phyloP scores from a whole-genome alignment of 2,888 invertebrate species.

The Mimas tiliae region DNA sequence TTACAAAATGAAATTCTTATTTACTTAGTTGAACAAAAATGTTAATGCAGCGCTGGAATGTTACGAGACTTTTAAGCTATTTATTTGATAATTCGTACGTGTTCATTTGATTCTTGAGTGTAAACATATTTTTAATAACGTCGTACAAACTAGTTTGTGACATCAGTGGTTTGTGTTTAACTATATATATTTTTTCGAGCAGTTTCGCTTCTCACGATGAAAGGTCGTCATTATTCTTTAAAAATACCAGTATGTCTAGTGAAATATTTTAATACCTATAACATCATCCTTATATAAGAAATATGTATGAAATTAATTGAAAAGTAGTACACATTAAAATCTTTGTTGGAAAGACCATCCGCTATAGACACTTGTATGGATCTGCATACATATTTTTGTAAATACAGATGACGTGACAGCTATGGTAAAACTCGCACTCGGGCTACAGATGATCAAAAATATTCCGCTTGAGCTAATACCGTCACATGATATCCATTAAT shows the following conservation, averaged over 20 bases:
- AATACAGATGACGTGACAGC: too few species aligned
- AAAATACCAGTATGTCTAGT: too few species aligned
- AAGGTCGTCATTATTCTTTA: neutral
- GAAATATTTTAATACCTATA: too few species aligned
- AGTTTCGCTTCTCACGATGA: neutral
- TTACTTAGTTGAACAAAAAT: neutral
- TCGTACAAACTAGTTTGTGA: neutral
- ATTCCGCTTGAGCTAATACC: neutral
- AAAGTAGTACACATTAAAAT: too few species aligned
- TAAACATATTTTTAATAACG: slow-evolving; percentile 1
- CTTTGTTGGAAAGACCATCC: too few species aligned
- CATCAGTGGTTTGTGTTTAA: neutral
- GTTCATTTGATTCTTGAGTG: neutral
- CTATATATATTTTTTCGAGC: neutral
- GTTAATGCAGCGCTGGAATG: neutral
- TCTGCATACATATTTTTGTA: too few species aligned
- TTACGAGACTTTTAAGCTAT: neutral
- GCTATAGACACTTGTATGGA: too few species aligned
- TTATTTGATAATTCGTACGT: slow-evolving; percentile 14
- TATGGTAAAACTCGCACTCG: too few species aligned
- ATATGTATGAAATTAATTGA: too few species aligned
- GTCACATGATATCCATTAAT: neutral
- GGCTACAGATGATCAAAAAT: too few species aligned
- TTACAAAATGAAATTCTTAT: neutral
- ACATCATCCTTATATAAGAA: too few species aligned